These are phyloP conservation scores for Scrobipalpa costella DNA, from an alignment of 2,888 invertebrate genomes.

Conservation along the genomic window DNA sequence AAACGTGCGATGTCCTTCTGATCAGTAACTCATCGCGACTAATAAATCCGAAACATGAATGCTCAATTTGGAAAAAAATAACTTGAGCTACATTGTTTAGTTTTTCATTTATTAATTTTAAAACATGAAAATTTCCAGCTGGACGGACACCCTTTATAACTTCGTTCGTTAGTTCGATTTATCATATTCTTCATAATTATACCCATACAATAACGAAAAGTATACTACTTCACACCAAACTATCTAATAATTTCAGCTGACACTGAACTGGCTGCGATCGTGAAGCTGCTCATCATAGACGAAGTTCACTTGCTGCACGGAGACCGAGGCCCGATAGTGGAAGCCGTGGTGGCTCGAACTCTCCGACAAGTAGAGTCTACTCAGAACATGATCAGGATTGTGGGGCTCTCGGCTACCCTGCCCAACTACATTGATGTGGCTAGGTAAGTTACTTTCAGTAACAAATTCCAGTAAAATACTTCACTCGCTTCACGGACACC, in stretches of 20 bases:
- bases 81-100: too few relatives aligned
- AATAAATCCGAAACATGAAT: too few relatives aligned
- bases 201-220: too few relatives aligned
- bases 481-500: conserved; percentile 96
- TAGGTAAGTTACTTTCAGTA: conserved; percentile 63
- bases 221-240: neutral
- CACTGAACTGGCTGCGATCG: conserved; percentile 92
- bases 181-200: too few relatives aligned
- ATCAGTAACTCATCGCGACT: too few relatives aligned
- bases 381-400: conserved; percentile 97
- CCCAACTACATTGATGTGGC: conserved; percentile 99
- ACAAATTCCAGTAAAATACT: too few relatives aligned
- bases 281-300: conserved; percentile 96
- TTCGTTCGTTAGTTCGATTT: too few relatives aligned
- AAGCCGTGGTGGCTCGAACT: conserved; percentile 97
- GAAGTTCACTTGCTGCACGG: conserved; percentile 98
- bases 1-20: too few relatives aligned
- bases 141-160: too few relatives aligned
- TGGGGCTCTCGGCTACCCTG: conserved; percentile 97
- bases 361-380: conserved; percentile 94
- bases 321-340: conserved; percentile 98
- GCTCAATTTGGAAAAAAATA: too few relatives aligned
- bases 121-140: too few relatives aligned
- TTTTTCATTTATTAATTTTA: too few relatives aligned
- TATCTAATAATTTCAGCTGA: conserved; percentile 82